Evolutionary conservation across 2,888 invertebrate species (phyloP), one percentile per base, ranked within the genome.

Genomic region (Plagodis dolabraria): DNA sequence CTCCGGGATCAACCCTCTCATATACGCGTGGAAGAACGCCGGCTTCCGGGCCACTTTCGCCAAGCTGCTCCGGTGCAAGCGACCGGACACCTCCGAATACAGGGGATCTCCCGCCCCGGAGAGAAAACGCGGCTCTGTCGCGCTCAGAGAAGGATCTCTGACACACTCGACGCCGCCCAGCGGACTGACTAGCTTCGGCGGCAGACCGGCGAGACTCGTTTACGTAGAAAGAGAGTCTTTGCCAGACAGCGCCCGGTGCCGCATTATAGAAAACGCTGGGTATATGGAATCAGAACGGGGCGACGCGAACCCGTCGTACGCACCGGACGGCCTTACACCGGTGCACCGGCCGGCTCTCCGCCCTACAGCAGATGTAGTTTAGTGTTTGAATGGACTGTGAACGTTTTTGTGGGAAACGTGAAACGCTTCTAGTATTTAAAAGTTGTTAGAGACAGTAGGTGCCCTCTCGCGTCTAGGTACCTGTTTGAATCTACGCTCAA

Each of bases 11-110:
- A 97, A 97, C 86, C 97, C 97, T 0, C 88, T 97, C 47, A 96
- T 97, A 73, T 97, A 97, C 87, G 96, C 96, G 36, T 97, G 97
- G 97, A 97, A 97, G 83, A 97, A 96, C 81, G 93, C 94, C 7
- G 96, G 95, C 65, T 97, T 96, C 80, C 94, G 96, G 5, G 94
- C 94, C 51, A 96, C 96, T 0, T 96, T 97, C 77, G 92, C 93
- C 36, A 94, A 94, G 66, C 88, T 96, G 9, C 84, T 96, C 11
- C 94, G 94, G 34, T 96, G 96, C 78, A 93, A 94, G 75, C 90
- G 93, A 61, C 95, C 95, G 0, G 95, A 95, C 72, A 86, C 92
- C 0, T 92, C 93, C 0, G 93, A 93, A 60, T 93, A 94, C 66
- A 82, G 93, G 48, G 92, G 93, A 5, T 94, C 94, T 7, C 94